Percentiles rank a stretch among this genome's conserved stretches.
phyloP scores from a whole-genome alignment of 2,888 invertebrate species.

The Abscondita cerata region DNA sequence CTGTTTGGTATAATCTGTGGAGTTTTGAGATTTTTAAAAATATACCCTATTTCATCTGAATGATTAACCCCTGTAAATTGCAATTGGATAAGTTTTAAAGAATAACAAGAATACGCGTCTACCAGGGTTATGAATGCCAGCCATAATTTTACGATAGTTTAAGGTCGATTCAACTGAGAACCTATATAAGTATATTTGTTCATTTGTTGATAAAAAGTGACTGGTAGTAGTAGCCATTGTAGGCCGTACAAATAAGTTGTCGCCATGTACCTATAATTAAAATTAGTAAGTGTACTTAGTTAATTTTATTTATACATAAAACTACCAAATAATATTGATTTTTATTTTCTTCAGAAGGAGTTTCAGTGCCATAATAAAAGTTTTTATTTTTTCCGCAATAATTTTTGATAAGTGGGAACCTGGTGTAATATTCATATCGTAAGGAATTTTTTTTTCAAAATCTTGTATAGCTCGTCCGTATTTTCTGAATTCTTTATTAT shows the following conservation, averaged over 20 bases:
- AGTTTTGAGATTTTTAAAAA: slow-evolving; percentile 42
- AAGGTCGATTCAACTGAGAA: slow-evolving; percentile 44
- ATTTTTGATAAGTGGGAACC: slow-evolving; percentile 33
- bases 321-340: slow-evolving; percentile 24
- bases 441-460: slow-evolving; percentile 40
- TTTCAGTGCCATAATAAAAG: slow-evolving; percentile 39
- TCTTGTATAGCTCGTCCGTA: slow-evolving; percentile 25
- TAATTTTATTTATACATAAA: too few relatives aligned
- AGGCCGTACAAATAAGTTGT: slow-evolving; percentile 48
- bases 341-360: slow-evolving; percentile 29
- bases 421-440: slow-evolving; percentile 31
- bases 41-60: slow-evolving; percentile 47
- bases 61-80: slow-evolving; percentile 44
- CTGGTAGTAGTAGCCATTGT: slow-evolving; percentile 38
- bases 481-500: slow-evolving; percentile 29
- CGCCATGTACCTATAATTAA: slow-evolving; percentile 51
- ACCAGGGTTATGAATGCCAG: slow-evolving; percentile 44
- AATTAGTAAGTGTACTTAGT: too few relatives aligned
- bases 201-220: slow-evolving; percentile 42
- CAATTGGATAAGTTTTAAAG: not conserved
- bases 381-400: slow-evolving; percentile 37
- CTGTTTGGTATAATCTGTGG: slow-evolving; percentile 36
- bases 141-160: slow-evolving; percentile 39
- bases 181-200: slow-evolving; percentile 50
- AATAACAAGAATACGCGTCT: not conserved